Conservation (phyloP, 2,888 invertebrate species). For the Coleophora deauratella region DNA sequence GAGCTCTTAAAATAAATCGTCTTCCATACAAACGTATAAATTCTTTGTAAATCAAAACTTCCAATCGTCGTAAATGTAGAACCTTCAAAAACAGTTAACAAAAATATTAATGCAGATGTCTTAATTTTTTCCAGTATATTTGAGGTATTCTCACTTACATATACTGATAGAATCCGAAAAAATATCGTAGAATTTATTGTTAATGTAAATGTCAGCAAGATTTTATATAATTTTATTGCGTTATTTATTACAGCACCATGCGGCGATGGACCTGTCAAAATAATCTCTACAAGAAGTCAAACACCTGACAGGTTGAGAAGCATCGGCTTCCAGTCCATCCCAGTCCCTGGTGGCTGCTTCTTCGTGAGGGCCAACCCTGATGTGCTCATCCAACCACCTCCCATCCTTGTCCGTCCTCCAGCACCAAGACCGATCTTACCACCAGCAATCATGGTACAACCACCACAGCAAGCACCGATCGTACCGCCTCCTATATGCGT, state of each 20-base stretch:
- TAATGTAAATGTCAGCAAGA: too few relatives aligned
- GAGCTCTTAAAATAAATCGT: too few relatives aligned
- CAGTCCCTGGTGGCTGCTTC: slow-evolving; percentile 47
- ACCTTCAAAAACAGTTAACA: too few relatives aligned
- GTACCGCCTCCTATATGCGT: slow-evolving; percentile 39
- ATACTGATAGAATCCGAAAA: too few relatives aligned
- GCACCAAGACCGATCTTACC: slow-evolving; percentile 32
- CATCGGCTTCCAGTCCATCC: slow-evolving; percentile 38
- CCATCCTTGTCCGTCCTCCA: slow-evolving; percentile 32
- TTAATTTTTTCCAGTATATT: too few relatives aligned
- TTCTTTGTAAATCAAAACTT: too few relatives aligned
- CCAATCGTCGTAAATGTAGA: too few relatives aligned
- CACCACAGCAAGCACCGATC: slow-evolving; percentile 27
- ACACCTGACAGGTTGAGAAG: slow-evolving; percentile 26
- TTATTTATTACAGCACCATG: slow-evolving; percentile 29
- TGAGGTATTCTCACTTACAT: too few relatives aligned
- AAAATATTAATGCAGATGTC: too few relatives aligned
- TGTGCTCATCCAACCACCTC: slow-evolving; percentile 47
- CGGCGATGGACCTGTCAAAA: slow-evolving; percentile 38
- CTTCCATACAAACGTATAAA: too few relatives aligned
- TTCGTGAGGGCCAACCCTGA: slow-evolving; percentile 41
- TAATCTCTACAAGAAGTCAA: slow-evolving; percentile 23
- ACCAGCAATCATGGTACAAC: slow-evolving; percentile 40
- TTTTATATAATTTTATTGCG: too few relatives aligned
- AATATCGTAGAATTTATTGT: too few relatives aligned